Base-by-base conservation (phyloP, 2,113 vertebrate genomes). In the Taurulus bubalis region DNA sequence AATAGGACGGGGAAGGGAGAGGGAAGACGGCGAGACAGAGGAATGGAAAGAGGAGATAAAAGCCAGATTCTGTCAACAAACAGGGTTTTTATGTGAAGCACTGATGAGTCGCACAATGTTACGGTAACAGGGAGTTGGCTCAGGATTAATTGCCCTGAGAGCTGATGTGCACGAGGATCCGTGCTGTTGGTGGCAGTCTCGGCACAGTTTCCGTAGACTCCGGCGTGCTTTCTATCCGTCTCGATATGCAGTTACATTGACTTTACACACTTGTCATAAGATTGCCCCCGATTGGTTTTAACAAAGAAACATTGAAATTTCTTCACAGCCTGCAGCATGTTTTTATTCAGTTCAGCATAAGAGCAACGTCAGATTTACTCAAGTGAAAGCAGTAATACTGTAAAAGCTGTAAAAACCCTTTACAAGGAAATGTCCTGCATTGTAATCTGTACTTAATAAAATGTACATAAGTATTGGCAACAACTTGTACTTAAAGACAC, bases 31-130 rank as follows among this genome's bases (percentile, higher is more conserved):
- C 30, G 34, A 51, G 72, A 73, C 55, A n/a, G 62, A 67, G 60
- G 80, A 79, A 79, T 71, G 76, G 82, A 84, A 60, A 45, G 60
- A 62, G 58, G 53, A 77, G 84, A 88, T 92, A 91, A 93, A 87
- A 82, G 87, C 70, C 70, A 69, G 63, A 83, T 89, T 86, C 65
- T 85, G 84, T 90, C 87, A 89, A 88, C 89, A 91, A 85, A 83
- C 74, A 60, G 66, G 45, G 24, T 73, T 87, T 74, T 84, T 75
- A 87, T 85, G 70, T 59, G 38, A 76, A 75, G 79, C 71, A 51
- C 79, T 85, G 80, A 83, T 81, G 53, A 67, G 30, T 90, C 89
- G 83, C 85, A 80, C 59, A 86, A 89, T 40, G 36, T 90, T 73
- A 77, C n/a, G 16, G 90, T 66, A 85, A 91, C 83, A 83, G 80